Percentiles rank a stretch among this genome's conserved stretches.
Evolutionary conservation across 2,113 vertebrate genomes (phyloP).

Genomic region (Arizona elegans): DNA sequence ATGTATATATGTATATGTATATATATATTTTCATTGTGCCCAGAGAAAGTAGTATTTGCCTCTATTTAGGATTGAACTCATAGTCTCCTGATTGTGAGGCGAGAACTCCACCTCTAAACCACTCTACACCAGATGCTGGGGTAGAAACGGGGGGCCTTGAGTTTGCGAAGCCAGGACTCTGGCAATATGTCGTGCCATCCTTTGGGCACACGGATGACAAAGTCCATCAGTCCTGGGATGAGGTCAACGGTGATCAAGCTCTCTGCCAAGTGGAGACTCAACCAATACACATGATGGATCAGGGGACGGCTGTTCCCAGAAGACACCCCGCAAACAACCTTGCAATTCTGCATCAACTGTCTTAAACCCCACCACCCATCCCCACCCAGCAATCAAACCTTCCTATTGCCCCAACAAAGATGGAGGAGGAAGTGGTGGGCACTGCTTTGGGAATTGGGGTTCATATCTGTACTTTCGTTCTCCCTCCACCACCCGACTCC

Average conservation of each 20-base stretch:
- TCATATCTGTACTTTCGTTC: not conserved
- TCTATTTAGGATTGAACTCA: too few species aligned
- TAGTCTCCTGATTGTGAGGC: too few species aligned
- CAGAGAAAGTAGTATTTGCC: too few species aligned
- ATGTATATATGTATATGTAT: too few species aligned
- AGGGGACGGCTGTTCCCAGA: not conserved
- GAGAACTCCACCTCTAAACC: too few species aligned
- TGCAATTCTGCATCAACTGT: not conserved
- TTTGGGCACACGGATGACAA: not conserved
- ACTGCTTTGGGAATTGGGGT: too few species aligned
- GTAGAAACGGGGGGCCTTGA: not conserved
- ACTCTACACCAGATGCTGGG: not conserved
- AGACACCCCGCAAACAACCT: not conserved
- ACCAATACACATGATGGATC: not conserved
- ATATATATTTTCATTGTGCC: too few species aligned
- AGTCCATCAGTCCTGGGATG: not conserved
- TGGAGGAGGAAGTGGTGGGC: not conserved
- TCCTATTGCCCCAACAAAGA: not conserved
- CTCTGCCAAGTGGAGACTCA: not conserved
- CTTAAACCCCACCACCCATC: not conserved
- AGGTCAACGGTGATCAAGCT: not conserved
- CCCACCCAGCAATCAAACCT: not conserved
- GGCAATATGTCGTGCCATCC: not conserved
- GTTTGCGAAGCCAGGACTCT: not conserved
- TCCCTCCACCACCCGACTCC: not conserved